Evolutionary conservation across 2,888 invertebrate species (phyloP).

Genomic region (Augiades crinisus): DNA sequence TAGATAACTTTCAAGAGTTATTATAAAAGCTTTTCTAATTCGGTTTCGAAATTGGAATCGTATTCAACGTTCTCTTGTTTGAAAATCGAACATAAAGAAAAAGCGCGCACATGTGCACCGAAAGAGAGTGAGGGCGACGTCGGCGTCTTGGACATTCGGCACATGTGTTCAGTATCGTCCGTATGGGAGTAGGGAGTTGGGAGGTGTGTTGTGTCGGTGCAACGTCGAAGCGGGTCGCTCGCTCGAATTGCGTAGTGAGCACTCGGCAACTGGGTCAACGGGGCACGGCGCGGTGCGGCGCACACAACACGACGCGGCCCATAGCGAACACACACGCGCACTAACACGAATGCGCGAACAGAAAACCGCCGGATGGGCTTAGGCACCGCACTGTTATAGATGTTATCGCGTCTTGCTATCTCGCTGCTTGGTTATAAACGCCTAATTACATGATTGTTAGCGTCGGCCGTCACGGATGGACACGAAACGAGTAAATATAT

Average conservation of each 20-base stretch:
- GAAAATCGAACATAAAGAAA: too few species aligned
- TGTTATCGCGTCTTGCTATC: slow-evolving; percentile 33
- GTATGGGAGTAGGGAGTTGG: slow-evolving; percentile 6
- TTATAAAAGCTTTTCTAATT: too few species aligned
- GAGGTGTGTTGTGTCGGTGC: slow-evolving; percentile 30
- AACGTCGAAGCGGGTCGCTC: slow-evolving; percentile 59
- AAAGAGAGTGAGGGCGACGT: neutral
- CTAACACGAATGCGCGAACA: slow-evolving; percentile 13
- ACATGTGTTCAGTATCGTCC: slow-evolving; percentile 4
- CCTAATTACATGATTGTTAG: neutral
- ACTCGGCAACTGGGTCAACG: slow-evolving; percentile 75
- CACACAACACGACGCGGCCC: slow-evolving; percentile 44
- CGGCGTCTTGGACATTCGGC: neutral
- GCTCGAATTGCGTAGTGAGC: slow-evolving; percentile 74
- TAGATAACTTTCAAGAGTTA: too few species aligned
- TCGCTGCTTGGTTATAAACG: neutral
- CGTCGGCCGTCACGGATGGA: too few species aligned
- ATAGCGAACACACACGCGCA: slow-evolving; percentile 38
- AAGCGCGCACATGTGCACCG: slow-evolving; percentile 2
- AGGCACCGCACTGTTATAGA: slow-evolving; percentile 37
- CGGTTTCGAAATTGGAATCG: too few species aligned
- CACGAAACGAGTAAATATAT: too few species aligned
- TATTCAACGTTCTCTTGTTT: neutral
- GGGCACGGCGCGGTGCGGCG: slow-evolving; percentile 57
- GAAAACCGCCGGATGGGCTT: slow-evolving; percentile 31